Conservation (phyloP, 2,113 vertebrate genomes). For the Halcyon malimbica region DNA sequence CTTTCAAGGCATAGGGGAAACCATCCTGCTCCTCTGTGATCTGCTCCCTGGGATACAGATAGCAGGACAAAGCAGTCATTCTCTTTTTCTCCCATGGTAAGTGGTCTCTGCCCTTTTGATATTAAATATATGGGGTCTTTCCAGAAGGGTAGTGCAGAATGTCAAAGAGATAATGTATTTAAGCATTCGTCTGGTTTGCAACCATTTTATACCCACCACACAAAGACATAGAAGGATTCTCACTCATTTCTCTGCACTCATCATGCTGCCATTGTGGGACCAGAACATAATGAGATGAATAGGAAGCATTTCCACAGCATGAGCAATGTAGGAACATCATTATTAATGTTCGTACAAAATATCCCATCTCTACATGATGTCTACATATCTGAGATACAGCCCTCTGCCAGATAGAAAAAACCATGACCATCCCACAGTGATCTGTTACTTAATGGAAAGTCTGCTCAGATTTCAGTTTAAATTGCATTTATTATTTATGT, state of each 20-base stretch:
- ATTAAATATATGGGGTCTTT: slow-evolving; percentile 65
- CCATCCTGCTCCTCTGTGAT: slow-evolving; percentile 43
- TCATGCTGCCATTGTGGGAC: slow-evolving; percentile 72
- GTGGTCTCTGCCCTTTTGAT: slow-evolving; percentile 68
- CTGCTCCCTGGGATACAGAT: slow-evolving; percentile 45
- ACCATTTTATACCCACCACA: slow-evolving; percentile 64
- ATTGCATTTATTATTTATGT: slow-evolving; percentile 72
- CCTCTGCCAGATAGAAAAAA: slow-evolving; percentile 69
- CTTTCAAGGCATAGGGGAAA: slow-evolving; percentile 40
- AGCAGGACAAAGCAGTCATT: slow-evolving; percentile 54
- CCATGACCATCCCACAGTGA: slow-evolving; percentile 65
- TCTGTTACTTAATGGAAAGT: slow-evolving; percentile 71
- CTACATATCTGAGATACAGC: slow-evolving; percentile 65
- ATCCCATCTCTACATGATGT: slow-evolving; percentile 71
- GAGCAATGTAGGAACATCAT: slow-evolving; percentile 71
- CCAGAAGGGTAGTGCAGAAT: slow-evolving; percentile 44
- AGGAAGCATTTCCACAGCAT: slow-evolving; percentile 73
- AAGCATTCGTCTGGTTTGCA: slow-evolving; percentile 65
- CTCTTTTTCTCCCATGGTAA: slow-evolving; percentile 63
- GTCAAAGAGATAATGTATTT: slow-evolving; percentile 57
- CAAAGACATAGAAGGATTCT: slow-evolving; percentile 68
- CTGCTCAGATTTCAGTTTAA: slow-evolving; percentile 70
- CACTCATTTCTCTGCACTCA: slow-evolving; percentile 67
- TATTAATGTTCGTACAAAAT: slow-evolving; percentile 73
- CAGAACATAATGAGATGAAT: slow-evolving; percentile 75